Base-by-base conservation (phyloP, 2,888 invertebrate species). In the Magallana nippona region DNA sequence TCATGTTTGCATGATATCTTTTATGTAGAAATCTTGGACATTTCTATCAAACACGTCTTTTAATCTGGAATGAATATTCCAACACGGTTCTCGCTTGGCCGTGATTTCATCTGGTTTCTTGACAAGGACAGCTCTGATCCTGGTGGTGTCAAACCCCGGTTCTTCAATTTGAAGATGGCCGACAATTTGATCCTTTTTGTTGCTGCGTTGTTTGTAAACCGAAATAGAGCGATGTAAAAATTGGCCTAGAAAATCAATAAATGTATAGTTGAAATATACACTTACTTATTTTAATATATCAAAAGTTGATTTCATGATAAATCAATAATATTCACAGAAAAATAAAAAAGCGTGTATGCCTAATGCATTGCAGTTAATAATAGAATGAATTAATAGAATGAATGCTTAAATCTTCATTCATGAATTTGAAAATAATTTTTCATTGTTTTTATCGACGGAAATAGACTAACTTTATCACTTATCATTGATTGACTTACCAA, bases 51-150 rank as follows among this genome's bases (percentile, higher is more conserved):
- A 44, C 44, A 44, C 63, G 3, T 57, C 80, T 13, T 57, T 15
- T 5, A 80, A 17, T n/a, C 56, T 79, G 10, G 27, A 81, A 62
- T 84, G 84, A 8, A 78, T 78, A 44, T 78, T 81, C 84, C 84
- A 84, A 44, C 84, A 84, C 44, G n/a, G 44, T 77, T 78, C 81
- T 10, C 44, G 55, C 11, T 82, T 17, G 22, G 55, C 62, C 11
- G 63, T 81, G 22, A 84, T 78, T 60, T 63, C 57, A 44, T 84
- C 80, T n/a, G 44, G 78, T n/a, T 55, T 81, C 5, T 8, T n/a
- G 22, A 55, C 78, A 10, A 84, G 78, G n/a, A 78, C 55, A 1
- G 81, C 60, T n/a, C 81, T 56, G 8, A 81, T 27, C 32, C 27
- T 78, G 27, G 27, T 78, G 56, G 62, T 27, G 2, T 55, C 22